Evolutionary conservation across 2,888 invertebrate genomes (phyloP).

Genomic region (Andrena trimmerana): DNA sequence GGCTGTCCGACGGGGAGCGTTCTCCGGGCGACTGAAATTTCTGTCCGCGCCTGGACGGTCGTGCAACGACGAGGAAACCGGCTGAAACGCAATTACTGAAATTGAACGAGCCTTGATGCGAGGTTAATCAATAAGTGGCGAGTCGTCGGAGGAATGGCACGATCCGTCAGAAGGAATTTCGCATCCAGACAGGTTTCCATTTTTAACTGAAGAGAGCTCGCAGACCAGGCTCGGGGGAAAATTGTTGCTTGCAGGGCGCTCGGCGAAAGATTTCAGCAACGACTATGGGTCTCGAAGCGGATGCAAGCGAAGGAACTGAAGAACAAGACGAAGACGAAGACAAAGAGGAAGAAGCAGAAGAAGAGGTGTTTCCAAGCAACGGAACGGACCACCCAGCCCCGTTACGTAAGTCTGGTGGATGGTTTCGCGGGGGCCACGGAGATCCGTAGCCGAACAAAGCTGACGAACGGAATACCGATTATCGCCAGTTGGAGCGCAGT

Average conservation of each 20-base stretch:
- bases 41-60: neutral
- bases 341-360: conserved; percentile 11
- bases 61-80: conserved; percentile 16
- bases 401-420: conserved; percentile 72
- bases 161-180: conserved; percentile 16
- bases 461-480: conserved; percentile 10
- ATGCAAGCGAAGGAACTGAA: conserved; percentile 1
- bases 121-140: conserved; percentile 43
- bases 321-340: neutral
- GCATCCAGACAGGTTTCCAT: conserved; percentile 8
- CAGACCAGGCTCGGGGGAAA: conserved; percentile 1
- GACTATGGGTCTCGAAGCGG: conserved; percentile 27
- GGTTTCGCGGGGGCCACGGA: conserved; percentile 3
- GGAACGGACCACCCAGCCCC: conserved; percentile 75
- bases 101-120: conserved; percentile 29
- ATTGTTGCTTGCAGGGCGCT: conserved; percentile 14
- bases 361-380: conserved; percentile 67
- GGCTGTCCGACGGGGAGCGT: conserved; percentile 48
- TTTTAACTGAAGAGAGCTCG: neutral
- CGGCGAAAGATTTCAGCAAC: neutral
- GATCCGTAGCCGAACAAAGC: neutral
- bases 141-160: conserved; percentile 16
- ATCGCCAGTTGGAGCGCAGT: conserved; percentile 12
- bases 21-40: neutral
- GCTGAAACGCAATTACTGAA: conserved; percentile 29